Conservation (phyloP, 2,113 vertebrate genomes). For the Garra rufa region DNA sequence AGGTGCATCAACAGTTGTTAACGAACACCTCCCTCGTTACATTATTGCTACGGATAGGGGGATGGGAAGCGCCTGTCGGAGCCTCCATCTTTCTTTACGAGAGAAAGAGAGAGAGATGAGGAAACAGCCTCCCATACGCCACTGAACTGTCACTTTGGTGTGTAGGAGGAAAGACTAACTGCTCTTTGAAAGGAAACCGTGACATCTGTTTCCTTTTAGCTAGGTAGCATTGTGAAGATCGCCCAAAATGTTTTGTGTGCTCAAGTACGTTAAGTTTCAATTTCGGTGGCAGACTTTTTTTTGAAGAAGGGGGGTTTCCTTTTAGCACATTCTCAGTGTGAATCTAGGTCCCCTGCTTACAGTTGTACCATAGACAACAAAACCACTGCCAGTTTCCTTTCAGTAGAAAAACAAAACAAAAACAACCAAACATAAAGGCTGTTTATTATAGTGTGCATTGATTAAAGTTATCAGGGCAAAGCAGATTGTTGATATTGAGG, state of each 20-base stretch:
- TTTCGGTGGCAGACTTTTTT: constrained; percentile 9
- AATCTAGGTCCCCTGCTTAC: constrained; percentile 6
- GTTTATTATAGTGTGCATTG: not conserved
- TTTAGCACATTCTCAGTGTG: not conserved
- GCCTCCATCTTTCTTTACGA: not conserved
- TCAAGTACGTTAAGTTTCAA: constrained; percentile 7
- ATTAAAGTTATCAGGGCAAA: constrained; percentile 11
- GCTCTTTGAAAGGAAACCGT: constrained; percentile 41
- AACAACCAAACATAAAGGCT: not conserved
- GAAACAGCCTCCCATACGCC: not conserved
- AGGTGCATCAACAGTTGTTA: constrained; percentile 56
- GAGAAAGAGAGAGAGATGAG: not conserved
- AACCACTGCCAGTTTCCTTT: not conserved
- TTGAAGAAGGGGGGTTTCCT: constrained; percentile 4
- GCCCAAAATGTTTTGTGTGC: not conserved
- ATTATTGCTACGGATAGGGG: constrained; percentile 26
- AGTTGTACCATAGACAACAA: not conserved
- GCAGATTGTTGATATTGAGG: constrained; percentile 13
- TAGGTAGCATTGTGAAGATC: constrained; percentile 30
- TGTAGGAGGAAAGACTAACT: constrained; percentile 44
- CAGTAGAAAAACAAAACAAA: not conserved
- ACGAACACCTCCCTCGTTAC: constrained; percentile 41
- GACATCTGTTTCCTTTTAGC: constrained; percentile 45
- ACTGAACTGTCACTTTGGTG: constrained; percentile 35
- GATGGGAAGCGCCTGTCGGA: constrained; percentile 27